Evolutionary conservation across 2,888 invertebrate species (phyloP), one percentile per base, ranked within the genome.

Genomic region (Drosophila tripunctata): DNA sequence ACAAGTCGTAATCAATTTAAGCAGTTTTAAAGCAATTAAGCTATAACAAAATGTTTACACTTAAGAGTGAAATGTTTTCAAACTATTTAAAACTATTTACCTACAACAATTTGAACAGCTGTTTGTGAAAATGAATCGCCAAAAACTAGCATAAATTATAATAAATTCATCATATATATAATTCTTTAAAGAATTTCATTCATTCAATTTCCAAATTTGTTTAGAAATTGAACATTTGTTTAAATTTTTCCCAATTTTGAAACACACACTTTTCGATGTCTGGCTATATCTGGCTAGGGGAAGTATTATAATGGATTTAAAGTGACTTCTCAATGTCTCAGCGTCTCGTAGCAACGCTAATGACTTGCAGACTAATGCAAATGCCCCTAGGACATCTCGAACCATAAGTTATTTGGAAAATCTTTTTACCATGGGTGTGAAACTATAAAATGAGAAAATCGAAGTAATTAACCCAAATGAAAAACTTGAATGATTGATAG

Each of bases 321-420:
- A 62, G 57, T 61, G 54, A 66, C 65, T 75, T 66, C 67, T 80
- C 75, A 79, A 76, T 70, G 72, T 51, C 51, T 69, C 48, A 63
- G 45, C 48, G 62, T 36, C 62, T 57, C 51, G 58, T 58, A 69
- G 73, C 33, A 50, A 30, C 57, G 38, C 58, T 81, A 84, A 80
- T 80, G 84, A 78, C 65, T 75, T 64, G 43, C 67, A 69, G 73
- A 75, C 64, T 67, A 84, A 80, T 83, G 75, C 66, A 78, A 66
- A 66, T 65, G 52, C 58, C 72, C 73, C 50, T 24, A 51, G 67
- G 64, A 63, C 58, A 55, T 36, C 31, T 14, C 8, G 12, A 14
- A 44, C 5, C 38, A 50, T 31, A 43, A 43, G 45, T 47, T 47
- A 51, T 40, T 36, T 14, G 38, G 10, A 19, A 19, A 44, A 35